phyloP scores from a whole-genome alignment of 2,888 invertebrate species.

The Drosophila pseudotalamancana region DNA sequence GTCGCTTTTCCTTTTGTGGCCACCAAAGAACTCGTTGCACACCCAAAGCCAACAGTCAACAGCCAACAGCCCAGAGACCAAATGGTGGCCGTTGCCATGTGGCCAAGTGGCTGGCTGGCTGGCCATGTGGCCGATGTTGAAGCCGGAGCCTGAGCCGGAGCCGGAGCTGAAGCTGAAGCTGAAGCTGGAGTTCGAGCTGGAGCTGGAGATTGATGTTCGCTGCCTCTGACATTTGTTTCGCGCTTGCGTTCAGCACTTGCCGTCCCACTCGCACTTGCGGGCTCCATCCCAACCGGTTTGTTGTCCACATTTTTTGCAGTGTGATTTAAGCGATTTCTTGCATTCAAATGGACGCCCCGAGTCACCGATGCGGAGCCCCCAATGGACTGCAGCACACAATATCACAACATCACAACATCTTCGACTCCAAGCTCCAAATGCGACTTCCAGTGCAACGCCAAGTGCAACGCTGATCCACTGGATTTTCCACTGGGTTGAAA shows the following conservation, averaged over 20 bases:
- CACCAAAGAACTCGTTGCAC: conserved; percentile 78
- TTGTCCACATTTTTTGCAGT: conserved; percentile 59
- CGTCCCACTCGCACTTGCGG: conserved; percentile 56
- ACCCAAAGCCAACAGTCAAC: conserved; percentile 45
- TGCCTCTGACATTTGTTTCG: conserved; percentile 80
- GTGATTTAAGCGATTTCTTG: conserved; percentile 72
- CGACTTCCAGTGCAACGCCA: conserved; percentile 2
- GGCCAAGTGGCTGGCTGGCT: conserved; percentile 27
- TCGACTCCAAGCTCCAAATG: not conserved
- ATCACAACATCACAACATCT: too few relatives aligned
- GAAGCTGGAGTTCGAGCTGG: conserved; percentile 1
- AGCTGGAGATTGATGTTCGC: conserved; percentile 75
- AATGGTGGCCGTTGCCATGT: conserved; percentile 58
- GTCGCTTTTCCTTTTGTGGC: conserved; percentile 75
- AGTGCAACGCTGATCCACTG: conserved; percentile 46
- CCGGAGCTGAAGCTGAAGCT: conserved; percentile 12
- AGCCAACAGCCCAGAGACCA: conserved; percentile 32
- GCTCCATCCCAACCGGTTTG: conserved; percentile 55
- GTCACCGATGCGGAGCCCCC: conserved; percentile 21
- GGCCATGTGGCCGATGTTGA: conserved; percentile 14
- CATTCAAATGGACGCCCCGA: conserved; percentile 53
- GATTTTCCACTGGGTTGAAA: conserved; percentile 69
- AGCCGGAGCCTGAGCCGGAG: too few relatives aligned
- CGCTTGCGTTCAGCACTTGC: conserved; percentile 57
- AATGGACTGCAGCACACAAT: conserved; percentile 10